A percentile compares a stretch with the other conserved stretches of the same genome.
Conservation (phyloP, 2,797 vertebrate genomes). For the Neoniphon sammara region DNA sequence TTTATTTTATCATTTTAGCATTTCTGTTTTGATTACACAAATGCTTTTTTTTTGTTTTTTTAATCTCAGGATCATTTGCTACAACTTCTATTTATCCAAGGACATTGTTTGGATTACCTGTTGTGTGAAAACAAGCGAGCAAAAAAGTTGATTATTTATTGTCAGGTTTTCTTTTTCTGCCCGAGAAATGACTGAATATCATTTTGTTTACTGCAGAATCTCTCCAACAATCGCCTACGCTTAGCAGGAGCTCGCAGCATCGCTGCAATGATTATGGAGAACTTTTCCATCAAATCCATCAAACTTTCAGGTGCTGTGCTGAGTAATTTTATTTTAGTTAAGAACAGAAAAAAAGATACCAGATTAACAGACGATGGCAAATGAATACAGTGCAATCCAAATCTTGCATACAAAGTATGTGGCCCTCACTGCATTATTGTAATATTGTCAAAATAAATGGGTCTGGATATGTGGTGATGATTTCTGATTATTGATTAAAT, state of each 20-base stretch:
- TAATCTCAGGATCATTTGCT: neutral
- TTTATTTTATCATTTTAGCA: neutral
- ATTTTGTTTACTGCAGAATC: conserved; percentile 77
- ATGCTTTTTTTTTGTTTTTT: neutral
- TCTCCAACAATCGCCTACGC: conserved; percentile 81
- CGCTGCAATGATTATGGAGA: conserved; percentile 75
- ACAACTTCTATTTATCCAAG: neutral
- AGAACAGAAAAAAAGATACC: neutral
- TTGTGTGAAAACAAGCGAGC: too few species aligned
- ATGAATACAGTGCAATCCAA: neutral
- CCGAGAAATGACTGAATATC: neutral
- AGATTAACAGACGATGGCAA: too few species aligned
- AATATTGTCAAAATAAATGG: too few species aligned
- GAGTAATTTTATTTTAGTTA: neutral
- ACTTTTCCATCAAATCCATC: conserved; percentile 68
- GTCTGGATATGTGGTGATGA: too few species aligned
- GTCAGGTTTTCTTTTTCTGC: neutral
- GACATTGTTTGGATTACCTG: neutral
- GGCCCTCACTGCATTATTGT: too few species aligned
- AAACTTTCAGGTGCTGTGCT: conserved; percentile 77
- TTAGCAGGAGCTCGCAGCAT: conserved; percentile 72
- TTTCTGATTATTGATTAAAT: too few species aligned
- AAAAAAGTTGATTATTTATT: too few species aligned
- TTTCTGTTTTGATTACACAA: neutral
- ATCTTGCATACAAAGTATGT: neutral